Evolutionary conservation across 2,113 vertebrate genomes (phyloP).

Genomic region (Tichodroma muraria): DNA sequence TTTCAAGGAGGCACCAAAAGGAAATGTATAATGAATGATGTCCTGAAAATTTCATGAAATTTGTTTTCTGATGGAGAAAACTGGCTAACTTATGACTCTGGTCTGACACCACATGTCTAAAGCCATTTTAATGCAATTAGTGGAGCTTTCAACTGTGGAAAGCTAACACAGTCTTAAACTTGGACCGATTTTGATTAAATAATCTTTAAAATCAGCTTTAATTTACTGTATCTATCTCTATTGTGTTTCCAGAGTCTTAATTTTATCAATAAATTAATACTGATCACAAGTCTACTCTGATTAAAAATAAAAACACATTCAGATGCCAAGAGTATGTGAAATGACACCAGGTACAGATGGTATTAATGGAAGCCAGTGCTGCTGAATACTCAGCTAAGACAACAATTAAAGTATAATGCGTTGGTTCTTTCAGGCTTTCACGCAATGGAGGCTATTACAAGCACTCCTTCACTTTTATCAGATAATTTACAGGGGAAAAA

Average conservation of each 20-base stretch:
- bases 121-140: not conserved
- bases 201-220: not conserved
- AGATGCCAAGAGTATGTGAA: not conserved
- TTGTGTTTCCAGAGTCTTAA: not conserved
- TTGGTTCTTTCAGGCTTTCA: not conserved
- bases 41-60: conserved; percentile 26
- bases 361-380: not conserved
- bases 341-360: not conserved
- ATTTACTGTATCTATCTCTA: not conserved
- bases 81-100: not conserved
- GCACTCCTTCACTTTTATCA: not conserved
- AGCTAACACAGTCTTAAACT: not conserved
- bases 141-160: not conserved
- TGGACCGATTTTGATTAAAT: not conserved
- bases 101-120: not conserved
- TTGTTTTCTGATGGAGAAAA: not conserved
- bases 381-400: not conserved
- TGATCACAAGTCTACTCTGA: not conserved
- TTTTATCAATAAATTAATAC: not conserved
- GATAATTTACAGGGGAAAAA: not conserved
- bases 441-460: not conserved
- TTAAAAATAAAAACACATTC: not conserved
- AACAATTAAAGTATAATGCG: not conserved
- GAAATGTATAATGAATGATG: conserved; percentile 16
- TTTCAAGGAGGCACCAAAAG: not conserved